Base-by-base conservation (phyloP, 2,888 invertebrate species). In the Stomorhina lunata region DNA sequence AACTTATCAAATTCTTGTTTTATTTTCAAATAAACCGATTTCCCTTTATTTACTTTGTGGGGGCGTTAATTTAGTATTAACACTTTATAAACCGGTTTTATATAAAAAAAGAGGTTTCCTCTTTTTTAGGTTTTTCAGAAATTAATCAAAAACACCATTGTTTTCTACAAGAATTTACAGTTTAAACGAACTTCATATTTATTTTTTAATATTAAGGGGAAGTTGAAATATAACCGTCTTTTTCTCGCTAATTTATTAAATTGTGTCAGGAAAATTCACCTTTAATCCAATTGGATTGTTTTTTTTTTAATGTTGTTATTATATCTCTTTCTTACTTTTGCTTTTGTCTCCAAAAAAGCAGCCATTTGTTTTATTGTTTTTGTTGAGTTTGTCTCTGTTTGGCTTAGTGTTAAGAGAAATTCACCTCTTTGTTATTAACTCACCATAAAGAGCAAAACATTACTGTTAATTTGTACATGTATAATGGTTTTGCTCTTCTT, bases 211-310 rank as follows among this genome's bases (percentile, higher is more conserved):
- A 63, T 4, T 12, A 17, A 50, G 79, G 79, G 82, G 82, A 75
- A 79, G 79, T 69, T 40, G 1, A 0, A 10, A 0, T 27, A 0
- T n/a, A n/a, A n/a, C n/a, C n/a, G n/a, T 15, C 63, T 69, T 75
- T 66, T 29, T 65, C 53, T 22, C 0, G 9, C 45, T 50, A n/a
- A 4, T 1, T 0, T 15, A 2, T 6, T 17, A 29, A 3, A 45
- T 6, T 25, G 37, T 10, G 1, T 1, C 5, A 0, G 10, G n/a
- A n/a, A 22, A 57, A 66, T 12, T 40, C 68, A 77, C 57, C 77
- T 27, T 15, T n/a, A 59, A 57, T 83, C 83, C 68, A 79, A 84
- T 84, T 84, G 81, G 85, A 83, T 59, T 83, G 59, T 2, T 20
- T 22, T 27, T n/a, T n/a, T n/a, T n/a, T n/a, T n/a, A n/a, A n/a